Evolutionary conservation across 2,113 vertebrate species (phyloP), one percentile per base, ranked within the genome.

Genomic region (Rhynchopsitta pachyrhyncha): DNA sequence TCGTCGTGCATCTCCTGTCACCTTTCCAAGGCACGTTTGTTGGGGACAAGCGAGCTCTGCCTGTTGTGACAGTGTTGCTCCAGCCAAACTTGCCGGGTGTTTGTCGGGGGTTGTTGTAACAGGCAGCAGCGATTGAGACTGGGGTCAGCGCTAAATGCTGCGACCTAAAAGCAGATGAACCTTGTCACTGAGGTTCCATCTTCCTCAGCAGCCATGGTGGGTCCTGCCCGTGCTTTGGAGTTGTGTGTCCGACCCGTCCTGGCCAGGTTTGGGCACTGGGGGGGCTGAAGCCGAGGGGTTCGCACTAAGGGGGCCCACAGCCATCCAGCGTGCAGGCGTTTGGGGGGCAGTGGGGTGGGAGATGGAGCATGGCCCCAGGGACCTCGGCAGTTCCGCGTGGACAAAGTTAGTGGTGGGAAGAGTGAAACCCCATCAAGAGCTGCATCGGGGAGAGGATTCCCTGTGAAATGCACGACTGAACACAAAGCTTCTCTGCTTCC

Each of bases 1-100:
- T 22, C 5, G 1, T 39, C 9, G 1, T 4, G 10, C n/a, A 6
- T 29, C 55, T 37, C 81, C 70, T 42, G 1, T 11, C 4, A 1
- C 13, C 73, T 37, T 42, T 31, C 11, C 2, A 44, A 1, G 53
- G 35, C 3, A 13, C 8, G 2, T 37, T 2, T 31, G 7, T 17
- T 2, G 59, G 22, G 42, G 15, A 25, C 16, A 7, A n/a, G 49
- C 2, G 10, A 23, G 33, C 33, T 59, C 33, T 28, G 14, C 49
- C 57, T 27, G 17, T 19, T 35, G 55, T 29, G 42, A 46, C 64
- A 14, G 33, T 22, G 9, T 12, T 2, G 4, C 62, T 41, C 35
- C 59, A 4, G 11, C 49, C 52, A 59, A 59, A 59, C 57, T 59
- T 35, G 33, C 33, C 3, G 55, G 87, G 0, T 2, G 78, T 15